Evolutionary conservation across 2,797 vertebrate genomes (phyloP).

Genomic region (Knipowitschia caucasica): DNA sequence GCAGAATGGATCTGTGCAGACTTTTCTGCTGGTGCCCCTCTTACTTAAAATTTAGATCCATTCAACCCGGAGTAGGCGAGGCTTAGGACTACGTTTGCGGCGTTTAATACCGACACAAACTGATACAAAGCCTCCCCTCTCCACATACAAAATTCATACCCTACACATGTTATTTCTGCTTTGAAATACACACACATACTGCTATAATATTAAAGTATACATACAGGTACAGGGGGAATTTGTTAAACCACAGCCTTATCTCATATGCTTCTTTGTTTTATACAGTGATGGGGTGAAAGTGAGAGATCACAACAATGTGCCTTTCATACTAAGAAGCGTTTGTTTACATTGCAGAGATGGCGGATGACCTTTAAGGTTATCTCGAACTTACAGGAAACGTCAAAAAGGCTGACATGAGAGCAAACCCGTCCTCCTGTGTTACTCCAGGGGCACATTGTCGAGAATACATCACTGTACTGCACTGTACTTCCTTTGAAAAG

Average conservation of each 20-base stretch:
- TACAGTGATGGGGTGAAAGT: constrained; percentile 9
- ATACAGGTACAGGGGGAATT: neutral
- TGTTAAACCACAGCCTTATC: neutral
- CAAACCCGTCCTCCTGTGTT: constrained; percentile 41
- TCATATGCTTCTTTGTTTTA: neutral
- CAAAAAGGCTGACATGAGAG: constrained; percentile 56
- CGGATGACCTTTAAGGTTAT: constrained; percentile 66
- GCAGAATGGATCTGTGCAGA: too few species aligned
- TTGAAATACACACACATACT: too few species aligned
- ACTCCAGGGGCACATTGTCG: constrained; percentile 35
- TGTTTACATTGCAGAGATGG: constrained; percentile 57
- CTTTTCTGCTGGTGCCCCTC: too few species aligned
- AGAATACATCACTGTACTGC: constrained; percentile 51
- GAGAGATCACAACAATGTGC: constrained; percentile 30
- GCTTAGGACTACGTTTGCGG: too few species aligned
- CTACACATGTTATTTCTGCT: too few species aligned
- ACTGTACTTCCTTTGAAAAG: constrained; percentile 50
- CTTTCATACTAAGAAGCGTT: constrained; percentile 49
- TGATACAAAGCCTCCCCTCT: too few species aligned
- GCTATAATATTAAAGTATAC: too few species aligned
- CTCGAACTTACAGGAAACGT: constrained; percentile 64
- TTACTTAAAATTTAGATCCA: too few species aligned
- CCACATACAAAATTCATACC: too few species aligned
- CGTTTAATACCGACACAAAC: too few species aligned
- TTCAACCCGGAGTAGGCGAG: too few species aligned